Evolutionary conservation across 2,888 invertebrate genomes (phyloP).

Genomic region (Hirtodrosophila duncani): DNA sequence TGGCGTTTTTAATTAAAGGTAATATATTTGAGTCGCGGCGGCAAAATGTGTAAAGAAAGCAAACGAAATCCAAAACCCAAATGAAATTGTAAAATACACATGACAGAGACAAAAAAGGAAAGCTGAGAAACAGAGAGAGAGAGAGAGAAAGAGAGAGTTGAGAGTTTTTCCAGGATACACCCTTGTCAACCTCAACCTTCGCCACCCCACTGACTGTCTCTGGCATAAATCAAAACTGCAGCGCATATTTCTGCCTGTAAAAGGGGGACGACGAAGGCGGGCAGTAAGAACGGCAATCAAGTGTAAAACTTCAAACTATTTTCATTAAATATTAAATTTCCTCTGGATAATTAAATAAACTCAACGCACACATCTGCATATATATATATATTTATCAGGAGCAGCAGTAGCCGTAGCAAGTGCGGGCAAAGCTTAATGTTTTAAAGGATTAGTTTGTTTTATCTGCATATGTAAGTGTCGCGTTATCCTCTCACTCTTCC

Average conservation of each 20-base stretch:
- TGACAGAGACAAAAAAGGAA: conserved; percentile 11
- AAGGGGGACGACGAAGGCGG: not conserved
- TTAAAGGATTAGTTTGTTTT: conserved; percentile 29
- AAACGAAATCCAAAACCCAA: conserved; percentile 6
- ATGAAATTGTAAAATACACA: conserved; percentile 3
- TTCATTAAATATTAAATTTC: conserved; percentile 43
- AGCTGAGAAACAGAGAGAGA: conserved; percentile 15
- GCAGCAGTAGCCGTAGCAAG: not conserved
- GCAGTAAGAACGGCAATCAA: conserved; percentile 7
- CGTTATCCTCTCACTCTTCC: no score
- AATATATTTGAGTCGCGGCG: conserved; percentile 46
- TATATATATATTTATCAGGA: not conserved
- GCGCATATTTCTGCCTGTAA: not conserved
- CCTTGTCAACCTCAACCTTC: no score
- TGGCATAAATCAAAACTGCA: conserved; percentile 29
- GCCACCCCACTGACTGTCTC: not conserved
- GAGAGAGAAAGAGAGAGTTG: no score
- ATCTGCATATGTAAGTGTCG: no score
- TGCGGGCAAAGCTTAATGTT: not conserved
- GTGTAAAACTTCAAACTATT: conserved; percentile 41
- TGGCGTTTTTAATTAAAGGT: conserved; percentile 56
- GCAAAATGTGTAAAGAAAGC: conserved; percentile 31
- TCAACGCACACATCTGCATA: conserved; percentile 3
- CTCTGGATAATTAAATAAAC: conserved; percentile 41
- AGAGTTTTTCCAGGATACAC: no score